These are phyloP conservation scores for Minunthozetes semirufus DNA, from an alignment of 2,888 invertebrate species.

Conservation along the genomic window DNA sequence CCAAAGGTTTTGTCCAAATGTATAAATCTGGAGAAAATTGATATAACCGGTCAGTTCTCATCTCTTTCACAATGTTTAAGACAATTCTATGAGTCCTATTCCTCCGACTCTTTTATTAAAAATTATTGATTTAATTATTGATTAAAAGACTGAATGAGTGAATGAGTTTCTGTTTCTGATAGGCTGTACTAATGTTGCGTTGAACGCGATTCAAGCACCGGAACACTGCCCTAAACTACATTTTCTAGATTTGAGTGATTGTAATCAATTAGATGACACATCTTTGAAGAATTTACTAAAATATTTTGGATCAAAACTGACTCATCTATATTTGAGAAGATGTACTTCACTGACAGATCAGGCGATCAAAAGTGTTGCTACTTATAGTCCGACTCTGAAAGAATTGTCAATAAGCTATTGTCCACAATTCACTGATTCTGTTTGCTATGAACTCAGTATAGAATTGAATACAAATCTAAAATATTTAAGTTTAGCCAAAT, in stretches of 20 bases:
- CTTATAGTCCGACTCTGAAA: constrained; percentile 72
- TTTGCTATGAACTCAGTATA: constrained; percentile 23
- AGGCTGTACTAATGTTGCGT: constrained; percentile 8
- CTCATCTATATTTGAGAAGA: constrained; percentile 76
- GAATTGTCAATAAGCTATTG: constrained; percentile 88
- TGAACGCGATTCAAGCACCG: not conserved
- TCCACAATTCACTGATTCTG: constrained; percentile 56
- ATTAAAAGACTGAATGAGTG: constrained; percentile 1
- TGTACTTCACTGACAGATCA: constrained; percentile 84
- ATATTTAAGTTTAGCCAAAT: constrained; percentile 87
- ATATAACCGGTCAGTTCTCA: constrained; percentile 64
- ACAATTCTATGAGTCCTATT: too few species aligned
- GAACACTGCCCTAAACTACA: constrained; percentile 54
- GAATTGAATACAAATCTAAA: constrained; percentile 76
- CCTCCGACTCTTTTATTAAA: too few species aligned
- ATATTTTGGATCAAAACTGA: constrained; percentile 71
- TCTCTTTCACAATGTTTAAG: not conserved
- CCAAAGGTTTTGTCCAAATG: constrained; percentile 72
- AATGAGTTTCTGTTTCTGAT: not conserved
- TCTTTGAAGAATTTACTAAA: constrained; percentile 74
- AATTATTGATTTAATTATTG: too few species aligned
- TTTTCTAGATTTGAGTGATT: constrained; percentile 84
- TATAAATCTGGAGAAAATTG: constrained; percentile 71
- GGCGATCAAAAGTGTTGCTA: constrained; percentile 82
- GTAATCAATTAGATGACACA: constrained; percentile 71